phyloP scores from a whole-genome alignment of 2,113 vertebrate genomes.

The Apeltes quadracus region DNA sequence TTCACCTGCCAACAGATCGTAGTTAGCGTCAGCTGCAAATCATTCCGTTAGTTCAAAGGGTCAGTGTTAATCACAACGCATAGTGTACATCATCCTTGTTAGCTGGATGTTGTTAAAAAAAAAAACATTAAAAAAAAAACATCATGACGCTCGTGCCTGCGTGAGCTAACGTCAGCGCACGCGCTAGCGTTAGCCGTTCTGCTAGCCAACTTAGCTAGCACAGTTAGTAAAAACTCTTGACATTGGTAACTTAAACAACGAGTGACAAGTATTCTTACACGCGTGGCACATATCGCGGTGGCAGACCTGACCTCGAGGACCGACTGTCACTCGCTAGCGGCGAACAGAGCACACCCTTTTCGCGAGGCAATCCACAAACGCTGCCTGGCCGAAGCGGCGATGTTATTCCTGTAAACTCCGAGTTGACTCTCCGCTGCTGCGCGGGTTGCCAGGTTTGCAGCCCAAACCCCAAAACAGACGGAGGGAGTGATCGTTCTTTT shows the following conservation, averaged over 20 bases:
- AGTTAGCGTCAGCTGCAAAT: neutral
- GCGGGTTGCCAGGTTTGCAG: slow-evolving; percentile 72
- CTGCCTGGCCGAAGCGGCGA: slow-evolving; percentile 19
- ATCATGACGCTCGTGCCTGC: slow-evolving; percentile 65
- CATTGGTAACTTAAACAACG: slow-evolving; percentile 42
- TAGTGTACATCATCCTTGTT: neutral
- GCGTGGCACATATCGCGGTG: neutral
- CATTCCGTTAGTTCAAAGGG: neutral
- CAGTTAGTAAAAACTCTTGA: slow-evolving; percentile 65
- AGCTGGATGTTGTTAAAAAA: slow-evolving; percentile 55
- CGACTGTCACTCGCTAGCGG: slow-evolving; percentile 2
- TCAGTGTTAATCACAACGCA: neutral
- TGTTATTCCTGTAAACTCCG: slow-evolving; percentile 56
- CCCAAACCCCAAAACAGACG: slow-evolving; percentile 33
- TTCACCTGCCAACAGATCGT: slow-evolving; percentile 25
- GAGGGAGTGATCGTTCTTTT: neutral
- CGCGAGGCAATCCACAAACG: slow-evolving; percentile 32
- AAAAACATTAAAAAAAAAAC: slow-evolving; percentile 22
- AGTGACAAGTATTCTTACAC: slow-evolving; percentile 58
- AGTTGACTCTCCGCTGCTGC: slow-evolving; percentile 6
- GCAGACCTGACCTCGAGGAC: neutral
- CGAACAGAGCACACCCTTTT: neutral
- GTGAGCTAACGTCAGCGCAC: slow-evolving; percentile 60
- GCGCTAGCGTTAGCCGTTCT: slow-evolving; percentile 56
- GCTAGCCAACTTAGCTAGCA: slow-evolving; percentile 65